phyloP scores from a whole-genome alignment of 23 tunicate species.

The Diplosoma virens region DNA sequence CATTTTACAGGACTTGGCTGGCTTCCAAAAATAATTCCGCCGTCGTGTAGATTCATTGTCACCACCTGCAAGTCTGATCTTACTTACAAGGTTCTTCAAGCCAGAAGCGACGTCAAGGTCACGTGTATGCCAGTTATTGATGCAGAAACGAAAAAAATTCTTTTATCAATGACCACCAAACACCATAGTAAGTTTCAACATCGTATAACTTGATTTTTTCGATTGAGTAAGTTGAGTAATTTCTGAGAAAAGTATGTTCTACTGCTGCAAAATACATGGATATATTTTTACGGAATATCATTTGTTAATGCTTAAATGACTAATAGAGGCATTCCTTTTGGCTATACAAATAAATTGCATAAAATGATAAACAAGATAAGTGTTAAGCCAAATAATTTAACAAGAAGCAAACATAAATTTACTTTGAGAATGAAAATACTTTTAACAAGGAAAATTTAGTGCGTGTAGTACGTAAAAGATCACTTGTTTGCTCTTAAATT shows the following conservation, averaged over 20 bases:
- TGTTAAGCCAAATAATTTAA: no score
- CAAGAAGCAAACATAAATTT: no score
- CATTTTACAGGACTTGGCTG: slow-evolving; percentile 45
- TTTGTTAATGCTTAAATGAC: no score
- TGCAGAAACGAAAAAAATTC: not conserved
- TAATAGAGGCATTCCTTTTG: no score
- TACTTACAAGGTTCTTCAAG: slow-evolving; percentile 44
- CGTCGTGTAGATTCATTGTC: slow-evolving; percentile 51
- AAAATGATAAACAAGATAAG: no score
- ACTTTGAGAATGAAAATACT: no score
- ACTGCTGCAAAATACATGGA: no score
- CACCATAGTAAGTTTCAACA: not conserved
- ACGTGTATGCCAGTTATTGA: slow-evolving; percentile 47
- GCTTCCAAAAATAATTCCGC: slow-evolving; percentile 66
- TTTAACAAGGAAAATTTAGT: no score
- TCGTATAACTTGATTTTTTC: not conserved
- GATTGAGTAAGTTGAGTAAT: not conserved
- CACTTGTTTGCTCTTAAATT: no score
- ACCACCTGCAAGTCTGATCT: slow-evolving; percentile 70
- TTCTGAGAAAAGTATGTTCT: slow-evolving; percentile 1
- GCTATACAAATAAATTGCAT: no score
- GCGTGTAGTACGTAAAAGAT: no score
- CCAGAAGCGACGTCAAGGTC: slow-evolving; percentile 45
- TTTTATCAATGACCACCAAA: not conserved
- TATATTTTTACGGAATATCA: no score